Base-by-base conservation (phyloP, 1,140 invertebrate genomes). In the Venturia canescens region DNA sequence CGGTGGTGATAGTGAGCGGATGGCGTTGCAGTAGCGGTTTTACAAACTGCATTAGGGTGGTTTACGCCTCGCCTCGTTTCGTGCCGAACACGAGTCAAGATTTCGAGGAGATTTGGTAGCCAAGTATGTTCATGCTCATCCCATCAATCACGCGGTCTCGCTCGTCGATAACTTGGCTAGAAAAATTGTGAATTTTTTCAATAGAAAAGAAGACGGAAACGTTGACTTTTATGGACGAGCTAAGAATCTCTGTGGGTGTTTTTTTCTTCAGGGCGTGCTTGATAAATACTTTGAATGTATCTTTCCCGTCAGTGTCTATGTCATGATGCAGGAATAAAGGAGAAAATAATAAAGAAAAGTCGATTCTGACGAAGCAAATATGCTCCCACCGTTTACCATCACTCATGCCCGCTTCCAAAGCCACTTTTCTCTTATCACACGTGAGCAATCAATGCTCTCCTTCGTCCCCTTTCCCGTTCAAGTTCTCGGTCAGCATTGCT, bases 21-120 rank as follows among this genome's bases (percentile, higher is more conserved):
- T 97, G 96, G 96, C 93, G 94, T 82, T 93, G 94, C 85, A 96
- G 96, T 4, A 91, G 95, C 29, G 96, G 96, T 11, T 95, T 93
- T 83, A 96, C 96, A n/a, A 97, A 97, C 85, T 96, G 95, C 16
- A 93, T 97, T 89, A 92, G 96, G 77, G 93, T 97, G 53, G 90
- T 96, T 84, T 94, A 94, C 83, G 94, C 89, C 9, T 83, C 88
- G 80, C 84, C 87, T 71, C 74, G 85, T 83, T 74, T 80, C 74
- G 75, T 79, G 31, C 79, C 75, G n/a, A 84, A 80, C 26, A 31
- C 13, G 15, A 23, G 26, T 16, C 79, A 80, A 23, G 82, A 83
- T 60, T 81, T 80, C 60, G 82, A 83, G 34, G 82, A 80, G 50
- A 76, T 76, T 60, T 83, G 82, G 79, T 83, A 69, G 63, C 34